Evolutionary conservation across 2,888 invertebrate genomes (phyloP).

Genomic region (Caenorhabditis sp.): DNA sequence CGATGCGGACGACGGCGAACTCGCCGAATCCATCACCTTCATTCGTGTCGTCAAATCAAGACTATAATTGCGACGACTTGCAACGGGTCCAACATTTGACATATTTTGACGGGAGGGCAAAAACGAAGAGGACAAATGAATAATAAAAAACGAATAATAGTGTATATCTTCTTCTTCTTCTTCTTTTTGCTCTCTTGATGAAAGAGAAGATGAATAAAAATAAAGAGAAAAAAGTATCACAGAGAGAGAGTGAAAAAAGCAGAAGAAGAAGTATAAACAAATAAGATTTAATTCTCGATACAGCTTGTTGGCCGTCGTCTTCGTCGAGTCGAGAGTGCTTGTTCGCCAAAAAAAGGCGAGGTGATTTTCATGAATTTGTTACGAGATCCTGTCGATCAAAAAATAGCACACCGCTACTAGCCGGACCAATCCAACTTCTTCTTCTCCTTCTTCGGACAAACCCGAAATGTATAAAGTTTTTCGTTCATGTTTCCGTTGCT

Average conservation of each 20-base stretch:
- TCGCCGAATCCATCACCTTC: conserved; percentile 13
- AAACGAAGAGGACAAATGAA: not conserved
- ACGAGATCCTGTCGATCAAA: conserved; percentile 13
- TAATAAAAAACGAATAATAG: not conserved
- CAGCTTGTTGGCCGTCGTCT: conserved; percentile 17
- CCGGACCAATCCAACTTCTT: not conserved
- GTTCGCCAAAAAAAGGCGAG: not conserved
- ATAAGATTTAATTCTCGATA: conserved; percentile 40
- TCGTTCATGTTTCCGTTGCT: too few species aligned
- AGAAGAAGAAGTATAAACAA: conserved; percentile 2
- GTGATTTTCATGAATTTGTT: conserved; percentile 44
- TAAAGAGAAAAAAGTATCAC: conserved; percentile 9
- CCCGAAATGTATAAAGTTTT: too few species aligned
- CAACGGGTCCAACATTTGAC: not conserved
- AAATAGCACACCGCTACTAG: too few species aligned
- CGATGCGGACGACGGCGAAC: conserved; percentile 25
- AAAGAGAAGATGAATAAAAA: not conserved
- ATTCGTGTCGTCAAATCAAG: conserved; percentile 24
- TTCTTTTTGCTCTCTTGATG: not conserved
- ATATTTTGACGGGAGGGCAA: not conserved
- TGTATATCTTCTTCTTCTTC: not conserved
- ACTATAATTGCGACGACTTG: conserved; percentile 32
- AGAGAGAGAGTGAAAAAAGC: conserved; percentile 8
- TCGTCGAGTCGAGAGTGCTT: not conserved
- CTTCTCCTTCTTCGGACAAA: not conserved